Evolutionary conservation across 2,888 invertebrate genomes (phyloP).

Genomic region (Drosophila paramelanica): DNA sequence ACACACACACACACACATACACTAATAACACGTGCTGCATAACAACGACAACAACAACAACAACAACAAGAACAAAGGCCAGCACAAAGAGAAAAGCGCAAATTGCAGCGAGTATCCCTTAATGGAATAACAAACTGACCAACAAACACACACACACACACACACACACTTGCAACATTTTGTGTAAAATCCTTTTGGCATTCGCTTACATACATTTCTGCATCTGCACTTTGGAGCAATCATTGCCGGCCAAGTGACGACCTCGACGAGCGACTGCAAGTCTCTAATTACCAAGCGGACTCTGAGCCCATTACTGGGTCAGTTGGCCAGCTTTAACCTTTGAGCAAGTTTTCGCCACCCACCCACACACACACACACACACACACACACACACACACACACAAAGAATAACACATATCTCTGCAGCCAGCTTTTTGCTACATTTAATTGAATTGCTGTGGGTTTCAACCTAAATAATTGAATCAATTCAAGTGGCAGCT

Average conservation of each 20-base stretch:
- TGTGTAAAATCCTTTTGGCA: constrained; percentile 13
- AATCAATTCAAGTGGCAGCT: constrained; percentile 4
- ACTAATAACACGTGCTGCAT: neutral
- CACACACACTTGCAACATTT: constrained; percentile 1
- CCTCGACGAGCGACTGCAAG: constrained; percentile 6
- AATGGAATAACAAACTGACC: constrained; percentile 23
- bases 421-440: neutral
- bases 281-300: constrained; percentile 31
- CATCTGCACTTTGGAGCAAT: constrained; percentile 13
- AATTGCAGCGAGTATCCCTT: constrained; percentile 1
- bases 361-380: neutral
- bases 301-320: constrained; percentile 1
- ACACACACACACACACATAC: too few species aligned
- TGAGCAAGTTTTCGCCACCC: neutral
- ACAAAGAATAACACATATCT: neutral
- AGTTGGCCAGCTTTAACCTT: constrained; percentile 9
- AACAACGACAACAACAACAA: constrained; percentile 2
- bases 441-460: constrained; percentile 9
- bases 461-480: constrained; percentile 5
- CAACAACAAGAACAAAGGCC: constrained; percentile 1
- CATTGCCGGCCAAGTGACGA: constrained; percentile 7
- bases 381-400: neutral
- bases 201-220: neutral
- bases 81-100: constrained; percentile 2
- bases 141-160: neutral